A percentile compares a stretch with the other conserved stretches of the same genome.
Evolutionary conservation across 2,113 vertebrate species (phyloP).

Genomic region (Daboia siamensis): DNA sequence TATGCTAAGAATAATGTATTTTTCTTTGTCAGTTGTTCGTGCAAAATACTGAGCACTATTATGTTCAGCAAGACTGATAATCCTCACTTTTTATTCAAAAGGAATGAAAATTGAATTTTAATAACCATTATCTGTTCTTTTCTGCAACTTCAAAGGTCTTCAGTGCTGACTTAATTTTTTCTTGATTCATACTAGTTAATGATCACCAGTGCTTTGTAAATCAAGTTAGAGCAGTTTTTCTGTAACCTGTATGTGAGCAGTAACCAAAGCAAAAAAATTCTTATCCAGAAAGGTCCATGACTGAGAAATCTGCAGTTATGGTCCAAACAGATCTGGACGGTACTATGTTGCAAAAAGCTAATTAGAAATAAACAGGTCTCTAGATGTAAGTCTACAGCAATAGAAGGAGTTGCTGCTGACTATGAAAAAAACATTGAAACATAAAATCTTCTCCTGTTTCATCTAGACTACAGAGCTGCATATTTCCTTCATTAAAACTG

Average conservation of each 20-base stretch:
- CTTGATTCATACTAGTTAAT: background rate
- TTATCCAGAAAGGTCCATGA: background rate
- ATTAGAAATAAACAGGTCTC: background rate
- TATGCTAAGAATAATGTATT: background rate
- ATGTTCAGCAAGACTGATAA: background rate
- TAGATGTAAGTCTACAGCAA: background rate
- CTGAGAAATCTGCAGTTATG: background rate
- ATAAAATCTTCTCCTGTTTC: background rate
- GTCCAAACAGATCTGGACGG: background rate
- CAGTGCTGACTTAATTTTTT: slow-evolving; percentile 12
- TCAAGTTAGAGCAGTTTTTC: background rate
- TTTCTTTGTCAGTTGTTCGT: background rate
- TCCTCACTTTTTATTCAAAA: background rate
- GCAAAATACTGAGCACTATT: background rate
- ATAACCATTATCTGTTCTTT: background rate
- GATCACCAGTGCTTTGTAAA: background rate
- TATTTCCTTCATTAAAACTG: background rate
- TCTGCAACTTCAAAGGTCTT: background rate
- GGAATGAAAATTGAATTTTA: background rate
- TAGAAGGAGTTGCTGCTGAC: background rate
- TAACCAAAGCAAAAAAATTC: background rate
- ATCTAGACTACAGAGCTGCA: background rate
- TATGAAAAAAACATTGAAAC: background rate
- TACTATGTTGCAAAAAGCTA: background rate
- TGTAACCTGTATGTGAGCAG: background rate